Evolutionary conservation across 2,797 vertebrate species (phyloP), one percentile per base, ranked within the genome.

Genomic region (Chloroceryle inda): DNA sequence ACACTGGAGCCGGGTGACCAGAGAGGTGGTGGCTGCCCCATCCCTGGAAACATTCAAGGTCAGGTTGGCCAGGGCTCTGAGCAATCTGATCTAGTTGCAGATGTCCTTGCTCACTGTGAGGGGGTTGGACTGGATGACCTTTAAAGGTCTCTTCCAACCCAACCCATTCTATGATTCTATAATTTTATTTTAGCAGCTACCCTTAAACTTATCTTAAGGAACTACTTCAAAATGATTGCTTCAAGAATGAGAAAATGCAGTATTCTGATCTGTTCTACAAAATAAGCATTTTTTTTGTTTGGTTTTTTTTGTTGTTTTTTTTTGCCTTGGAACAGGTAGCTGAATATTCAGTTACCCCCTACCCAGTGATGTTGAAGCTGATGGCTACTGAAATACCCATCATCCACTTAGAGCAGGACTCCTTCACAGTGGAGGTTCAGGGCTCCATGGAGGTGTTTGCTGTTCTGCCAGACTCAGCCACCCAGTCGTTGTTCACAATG

Each of bases 311-410:
- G 22, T 47, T 47, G 13, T 23, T 23, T 49, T 58, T 85, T 68
- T 83, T 22, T 63, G 13, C 62, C 63, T 91, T 45, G 47, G 33
- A 94, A 62, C 91, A 98, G 98, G 92, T 98, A 42, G 95, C 95
- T 17, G 93, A 97, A 63, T 88, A 93, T 56, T 98, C 98, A 55
- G 85, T 96, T 85, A 77, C 93, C 49, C 89, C 96, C 29, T 83
- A 94, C 56, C 98, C 98, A 27, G 94, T 98, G 85, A 94, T 97
- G 93, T 50, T 98, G 83, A 95, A 85, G 37, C 50, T 98, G 71
- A 96, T 62, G 89, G 94, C 96, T 62, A 92, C 89, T 4, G 95
- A 96, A 77, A 94, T 94, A 16, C 98, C 98, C 5, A 3, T 40
- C 37, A 35, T 98, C 95, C 94, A 23, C 24, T 93, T 98, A 47